Percentiles rank a stretch among this genome's conserved stretches.
Evolutionary conservation across 1,140 invertebrate species (phyloP).

Genomic region (Teleogryllus occipitalis): DNA sequence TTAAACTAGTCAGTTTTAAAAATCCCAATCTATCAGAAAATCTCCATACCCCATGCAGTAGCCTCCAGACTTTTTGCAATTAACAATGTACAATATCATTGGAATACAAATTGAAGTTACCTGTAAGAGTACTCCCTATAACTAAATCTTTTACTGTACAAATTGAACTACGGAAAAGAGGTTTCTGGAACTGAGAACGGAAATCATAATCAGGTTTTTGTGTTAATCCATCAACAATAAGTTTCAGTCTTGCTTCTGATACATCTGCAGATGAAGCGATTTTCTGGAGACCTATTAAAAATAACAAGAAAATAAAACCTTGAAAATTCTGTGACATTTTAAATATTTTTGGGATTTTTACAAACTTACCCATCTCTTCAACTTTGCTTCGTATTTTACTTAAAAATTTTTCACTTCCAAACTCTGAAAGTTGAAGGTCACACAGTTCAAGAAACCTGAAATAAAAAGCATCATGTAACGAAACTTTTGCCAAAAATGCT

Average conservation of each 20-base stretch:
- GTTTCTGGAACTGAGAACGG: constrained; percentile 49
- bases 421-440: constrained; percentile 28
- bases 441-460: not conserved
- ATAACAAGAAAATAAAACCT: not conserved
- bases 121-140: constrained; percentile 44
- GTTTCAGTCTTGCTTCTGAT: constrained; percentile 46
- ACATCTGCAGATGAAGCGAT: constrained; percentile 41
- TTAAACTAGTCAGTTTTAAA: too few relatives aligned
- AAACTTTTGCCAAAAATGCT: too few relatives aligned
- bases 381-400: not conserved
- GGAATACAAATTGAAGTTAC: constrained; percentile 25
- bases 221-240: constrained; percentile 55
- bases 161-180: constrained; percentile 58
- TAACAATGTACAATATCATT: too few relatives aligned
- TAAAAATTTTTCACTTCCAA: not conserved
- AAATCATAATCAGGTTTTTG: constrained; percentile 59
- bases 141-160: constrained; percentile 50
- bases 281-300: not conserved
- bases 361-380: not conserved
- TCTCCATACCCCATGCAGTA: too few relatives aligned
- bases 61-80: too few relatives aligned
- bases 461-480: not conserved
- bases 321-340: not conserved
- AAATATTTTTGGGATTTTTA: not conserved
- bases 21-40: too few relatives aligned